These are phyloP conservation scores for Ichneumoninae sp. DNA, from an alignment of 2,888 invertebrate species.

Conservation along the genomic window DNA sequence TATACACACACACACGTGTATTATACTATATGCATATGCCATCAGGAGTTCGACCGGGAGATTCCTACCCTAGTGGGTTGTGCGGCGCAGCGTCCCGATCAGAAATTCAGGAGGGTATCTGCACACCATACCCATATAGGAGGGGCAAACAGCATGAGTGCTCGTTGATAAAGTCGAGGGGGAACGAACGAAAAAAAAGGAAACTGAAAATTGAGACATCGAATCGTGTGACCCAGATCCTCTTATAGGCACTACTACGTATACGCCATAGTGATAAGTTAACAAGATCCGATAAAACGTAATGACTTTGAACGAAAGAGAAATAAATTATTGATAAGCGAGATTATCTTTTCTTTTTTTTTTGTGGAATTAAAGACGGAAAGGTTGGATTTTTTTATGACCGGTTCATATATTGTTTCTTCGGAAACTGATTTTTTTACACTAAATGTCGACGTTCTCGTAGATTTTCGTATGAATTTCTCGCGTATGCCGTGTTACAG, in stretches of 20 bases:
- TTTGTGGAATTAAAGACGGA: not conserved
- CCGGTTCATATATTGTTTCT: not conserved
- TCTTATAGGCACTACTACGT: constrained; percentile 25
- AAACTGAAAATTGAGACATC: constrained; percentile 59
- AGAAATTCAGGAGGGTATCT: constrained; percentile 55
- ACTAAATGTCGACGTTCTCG: not conserved
- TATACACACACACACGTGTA: not conserved
- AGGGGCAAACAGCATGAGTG: constrained; percentile 22
- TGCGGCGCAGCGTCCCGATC: constrained; percentile 47
- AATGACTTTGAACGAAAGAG: constrained; percentile 15
- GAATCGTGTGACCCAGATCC: constrained; percentile 54
- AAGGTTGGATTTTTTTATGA: not conserved
- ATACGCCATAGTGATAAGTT: constrained; percentile 14
- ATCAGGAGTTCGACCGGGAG: constrained; percentile 30
- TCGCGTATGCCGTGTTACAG: not conserved
- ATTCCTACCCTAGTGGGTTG: constrained; percentile 31
- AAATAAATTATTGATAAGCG: constrained; percentile 28
- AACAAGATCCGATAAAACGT: constrained; percentile 35
- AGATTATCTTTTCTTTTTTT: constrained; percentile 3
- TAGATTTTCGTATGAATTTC: not conserved
- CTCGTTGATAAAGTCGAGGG: constrained; percentile 46
- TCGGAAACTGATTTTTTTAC: not conserved
- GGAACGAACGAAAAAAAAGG: constrained; percentile 10
- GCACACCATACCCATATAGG: constrained; percentile 30
- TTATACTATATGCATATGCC: constrained; percentile 11